Evolutionary conservation across 2,113 vertebrate species (phyloP).

Genomic region (Phrynosoma blainvillii): DNA sequence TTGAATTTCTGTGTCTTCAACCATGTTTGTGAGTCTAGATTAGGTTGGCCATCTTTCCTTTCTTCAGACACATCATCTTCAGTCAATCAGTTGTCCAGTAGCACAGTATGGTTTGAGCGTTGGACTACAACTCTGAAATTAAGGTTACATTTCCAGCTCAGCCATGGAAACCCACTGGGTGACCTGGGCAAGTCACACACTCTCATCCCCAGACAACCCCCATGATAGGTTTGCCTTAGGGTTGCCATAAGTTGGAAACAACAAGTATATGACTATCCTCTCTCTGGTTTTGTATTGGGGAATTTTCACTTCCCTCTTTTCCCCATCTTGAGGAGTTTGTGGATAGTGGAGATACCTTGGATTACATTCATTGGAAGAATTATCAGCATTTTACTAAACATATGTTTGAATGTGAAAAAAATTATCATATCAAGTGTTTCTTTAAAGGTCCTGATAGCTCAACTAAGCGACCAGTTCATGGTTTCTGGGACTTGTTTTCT

Average conservation of each 20-base stretch:
- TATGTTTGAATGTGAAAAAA: slow-evolving; percentile 46
- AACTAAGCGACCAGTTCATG: slow-evolving; percentile 17
- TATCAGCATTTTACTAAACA: slow-evolving; percentile 42
- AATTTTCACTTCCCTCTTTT: slow-evolving; percentile 52
- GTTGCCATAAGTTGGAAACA: too few relatives aligned
- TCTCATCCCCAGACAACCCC: too few relatives aligned
- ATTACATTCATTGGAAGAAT: slow-evolving; percentile 59
- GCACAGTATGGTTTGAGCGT: slow-evolving; percentile 15
- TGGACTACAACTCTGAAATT: too few relatives aligned
- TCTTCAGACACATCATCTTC: neutral
- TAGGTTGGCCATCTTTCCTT: neutral
- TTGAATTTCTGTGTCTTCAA: too few relatives aligned
- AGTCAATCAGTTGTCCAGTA: slow-evolving; percentile 33
- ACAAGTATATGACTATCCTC: slow-evolving; percentile 43
- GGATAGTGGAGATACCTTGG: slow-evolving; percentile 57
- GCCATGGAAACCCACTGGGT: too few relatives aligned
- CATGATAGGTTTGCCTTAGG: too few relatives aligned
- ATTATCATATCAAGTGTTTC: slow-evolving; percentile 38
- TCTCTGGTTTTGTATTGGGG: neutral
- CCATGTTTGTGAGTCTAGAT: too few relatives aligned
- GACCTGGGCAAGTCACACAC: too few relatives aligned
- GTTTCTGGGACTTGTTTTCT: slow-evolving; percentile 43
- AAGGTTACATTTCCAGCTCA: too few relatives aligned
- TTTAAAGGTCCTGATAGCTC: slow-evolving; percentile 58
- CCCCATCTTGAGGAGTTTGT: slow-evolving; percentile 52